phyloP scores from a whole-genome alignment of 2,888 invertebrate species.

The Amphipoea oculea region DNA sequence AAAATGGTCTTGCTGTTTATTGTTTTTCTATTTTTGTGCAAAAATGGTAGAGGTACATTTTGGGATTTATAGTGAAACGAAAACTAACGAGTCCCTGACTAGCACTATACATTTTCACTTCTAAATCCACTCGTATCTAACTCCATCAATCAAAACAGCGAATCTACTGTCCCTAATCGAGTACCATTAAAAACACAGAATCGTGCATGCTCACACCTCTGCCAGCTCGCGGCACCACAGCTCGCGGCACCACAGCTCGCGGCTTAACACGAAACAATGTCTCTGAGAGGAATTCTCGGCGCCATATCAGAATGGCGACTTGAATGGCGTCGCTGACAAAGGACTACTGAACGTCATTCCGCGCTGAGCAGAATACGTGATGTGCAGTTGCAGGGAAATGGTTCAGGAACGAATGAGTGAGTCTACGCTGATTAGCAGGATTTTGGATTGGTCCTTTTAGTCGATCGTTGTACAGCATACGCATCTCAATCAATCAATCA shows the following conservation, averaged over 20 bases:
- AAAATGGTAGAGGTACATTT: not conserved
- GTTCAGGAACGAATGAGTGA: constrained; percentile 17
- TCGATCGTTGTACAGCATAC: not conserved
- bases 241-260: constrained; percentile 12
- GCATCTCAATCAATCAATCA: not conserved
- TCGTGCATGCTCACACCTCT: not conserved
- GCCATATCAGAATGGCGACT: constrained; percentile 43
- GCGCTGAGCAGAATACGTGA: constrained; percentile 42
- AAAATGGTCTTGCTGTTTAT: not conserved
- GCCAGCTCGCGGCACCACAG: constrained; percentile 1
- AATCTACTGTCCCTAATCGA: not conserved
- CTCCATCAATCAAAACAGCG: not conserved
- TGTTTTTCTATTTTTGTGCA: not conserved
- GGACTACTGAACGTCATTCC: constrained; percentile 46
- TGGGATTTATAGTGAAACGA: not conserved
- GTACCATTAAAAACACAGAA: constrained; percentile 1
- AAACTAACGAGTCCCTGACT: not conserved
- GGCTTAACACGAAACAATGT: constrained; percentile 43
- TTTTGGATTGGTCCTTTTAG: constrained; percentile 14
- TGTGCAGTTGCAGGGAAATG: constrained; percentile 41
- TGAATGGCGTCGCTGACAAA: constrained; percentile 53
- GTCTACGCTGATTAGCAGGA: constrained; percentile 14
- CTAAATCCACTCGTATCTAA: not conserved
- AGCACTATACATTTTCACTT: not conserved
- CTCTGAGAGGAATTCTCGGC: constrained; percentile 36